A percentile compares a stretch with the other conserved stretches of the same genome.
Evolutionary conservation across 2,113 vertebrate genomes (phyloP).

Genomic region (Nansenia antarctica): DNA sequence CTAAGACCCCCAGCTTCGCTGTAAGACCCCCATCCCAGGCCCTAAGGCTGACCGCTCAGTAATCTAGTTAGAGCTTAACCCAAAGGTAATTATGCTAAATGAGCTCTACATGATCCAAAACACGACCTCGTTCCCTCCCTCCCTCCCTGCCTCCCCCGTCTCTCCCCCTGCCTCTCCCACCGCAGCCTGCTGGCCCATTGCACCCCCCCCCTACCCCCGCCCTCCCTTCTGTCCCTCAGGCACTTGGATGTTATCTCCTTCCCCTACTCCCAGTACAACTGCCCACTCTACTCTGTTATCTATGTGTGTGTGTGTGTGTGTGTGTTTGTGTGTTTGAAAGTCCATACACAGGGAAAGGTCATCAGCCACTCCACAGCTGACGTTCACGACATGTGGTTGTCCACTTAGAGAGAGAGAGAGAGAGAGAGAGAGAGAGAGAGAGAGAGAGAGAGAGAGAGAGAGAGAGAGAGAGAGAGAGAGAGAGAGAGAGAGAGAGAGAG

Average conservation of each 20-base stretch:
- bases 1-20: not conserved
- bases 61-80: conserved; percentile 68
- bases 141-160: not conserved
- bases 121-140: conserved; percentile 29
- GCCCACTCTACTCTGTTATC: not conserved
- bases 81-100: conserved; percentile 66
- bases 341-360: not conserved
- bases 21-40: conserved; percentile 28
- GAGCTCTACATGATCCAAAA: conserved; percentile 49
- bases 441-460: too few species aligned
- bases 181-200: conserved; percentile 1
- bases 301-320: conserved; percentile 10
- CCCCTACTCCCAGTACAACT: not conserved
- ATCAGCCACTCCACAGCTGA: not conserved
- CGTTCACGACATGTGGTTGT: not conserved
- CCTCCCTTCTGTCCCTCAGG: conserved; percentile 4
- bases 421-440: too few species aligned
- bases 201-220: not conserved
- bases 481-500: too few species aligned
- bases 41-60: conserved; percentile 29
- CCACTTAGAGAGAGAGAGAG: too few species aligned
- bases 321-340: not conserved
- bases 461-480: too few species aligned
- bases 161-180: conserved; percentile 11
- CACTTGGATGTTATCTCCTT: conserved; percentile 29